These are phyloP conservation scores for Glossosoma conforme DNA, from an alignment of 1,140 invertebrate species.

Conservation along the genomic window DNA sequence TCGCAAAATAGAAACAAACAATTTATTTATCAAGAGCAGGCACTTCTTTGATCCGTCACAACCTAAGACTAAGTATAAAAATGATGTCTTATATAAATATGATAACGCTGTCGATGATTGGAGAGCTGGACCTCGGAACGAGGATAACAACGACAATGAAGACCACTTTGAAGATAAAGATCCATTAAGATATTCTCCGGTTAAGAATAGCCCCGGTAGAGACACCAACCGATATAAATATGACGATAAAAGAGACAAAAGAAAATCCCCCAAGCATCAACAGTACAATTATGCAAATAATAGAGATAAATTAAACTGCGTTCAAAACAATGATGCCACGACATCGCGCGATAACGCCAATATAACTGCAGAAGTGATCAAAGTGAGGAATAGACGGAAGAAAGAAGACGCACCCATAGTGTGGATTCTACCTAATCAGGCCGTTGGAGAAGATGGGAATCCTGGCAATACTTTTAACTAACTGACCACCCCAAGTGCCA, in stretches of 20 bases:
- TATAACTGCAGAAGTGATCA: neutral
- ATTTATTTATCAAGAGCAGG: conserved; percentile 38
- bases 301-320: too few species aligned
- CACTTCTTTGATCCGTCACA: conserved; percentile 26
- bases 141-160: neutral
- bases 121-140: conserved; percentile 11
- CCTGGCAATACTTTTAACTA: too few species aligned
- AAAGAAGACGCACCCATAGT: conserved; percentile 2
- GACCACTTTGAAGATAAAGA: neutral
- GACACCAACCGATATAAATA: conserved; percentile 12
- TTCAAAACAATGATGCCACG: too few species aligned
- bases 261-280: conserved; percentile 1
- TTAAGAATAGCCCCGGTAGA: neutral
- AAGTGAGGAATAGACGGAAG: conserved; percentile 9
- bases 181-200: conserved; percentile 2
- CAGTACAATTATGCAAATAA: too few species aligned
- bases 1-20: conserved; percentile 35
- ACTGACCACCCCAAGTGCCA: too few species aligned
- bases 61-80: conserved; percentile 12
- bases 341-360: neutral
- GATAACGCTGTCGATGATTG: conserved; percentile 6
- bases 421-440: conserved; percentile 8
- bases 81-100: conserved; percentile 6
- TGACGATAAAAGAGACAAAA: conserved; percentile 4
- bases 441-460: neutral